Evolutionary conservation across 1,140 invertebrate genomes (phyloP).

Genomic region (Camponotus floridanus): DNA sequence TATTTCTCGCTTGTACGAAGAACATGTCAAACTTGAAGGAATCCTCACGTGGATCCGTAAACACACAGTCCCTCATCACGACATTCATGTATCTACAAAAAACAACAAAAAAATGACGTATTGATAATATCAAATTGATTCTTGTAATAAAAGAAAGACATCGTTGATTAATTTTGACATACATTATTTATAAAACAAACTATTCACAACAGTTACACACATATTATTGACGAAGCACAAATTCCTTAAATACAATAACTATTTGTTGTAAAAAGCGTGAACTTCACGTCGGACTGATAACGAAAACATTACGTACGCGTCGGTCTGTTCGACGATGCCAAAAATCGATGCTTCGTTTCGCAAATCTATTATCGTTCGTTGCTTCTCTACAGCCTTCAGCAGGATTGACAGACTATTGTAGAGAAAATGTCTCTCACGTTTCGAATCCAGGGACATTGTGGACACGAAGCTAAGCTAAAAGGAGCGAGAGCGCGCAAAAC

Average conservation of each 20-base stretch:
- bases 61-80: conserved; percentile 88
- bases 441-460: conserved; percentile 62
- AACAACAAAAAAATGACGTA: conserved; percentile 63
- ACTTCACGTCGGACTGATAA: neutral
- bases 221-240: neutral
- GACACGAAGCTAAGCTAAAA: neutral
- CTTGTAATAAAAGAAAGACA: neutral
- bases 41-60: conserved; percentile 87
- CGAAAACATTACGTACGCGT: conserved; percentile 86
- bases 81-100: conserved; percentile 90
- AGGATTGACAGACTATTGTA: conserved; percentile 88
- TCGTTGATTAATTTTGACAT: neutral
- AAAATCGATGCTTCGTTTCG: conserved; percentile 88
- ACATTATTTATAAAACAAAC: neutral
- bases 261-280: neutral
- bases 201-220: conserved; percentile 13
- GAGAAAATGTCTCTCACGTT: conserved; percentile 85
- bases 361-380: conserved; percentile 89
- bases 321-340: conserved; percentile 87
- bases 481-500: neutral
- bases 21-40: conserved; percentile 85
- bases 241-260: neutral
- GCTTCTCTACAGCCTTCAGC: conserved; percentile 88
- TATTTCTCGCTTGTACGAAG: conserved; percentile 89
- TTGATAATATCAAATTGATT: neutral